Evolutionary conservation across 1,140 invertebrate genomes (phyloP), one percentile per base, ranked within the genome.

Genomic region (Acarapis woodi): DNA sequence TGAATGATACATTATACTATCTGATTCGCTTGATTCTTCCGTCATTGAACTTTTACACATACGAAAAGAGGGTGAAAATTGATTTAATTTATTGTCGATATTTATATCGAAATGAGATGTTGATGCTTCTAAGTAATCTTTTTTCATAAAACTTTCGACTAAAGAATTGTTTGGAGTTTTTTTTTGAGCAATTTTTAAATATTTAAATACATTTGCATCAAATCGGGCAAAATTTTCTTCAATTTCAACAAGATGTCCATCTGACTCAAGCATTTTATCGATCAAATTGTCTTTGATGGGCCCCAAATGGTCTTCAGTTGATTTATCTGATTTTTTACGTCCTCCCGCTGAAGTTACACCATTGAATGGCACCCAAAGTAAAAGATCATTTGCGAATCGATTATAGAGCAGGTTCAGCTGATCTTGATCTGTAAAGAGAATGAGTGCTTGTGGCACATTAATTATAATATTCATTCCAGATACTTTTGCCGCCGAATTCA

Each of bases 331-430:
- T 12, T 16, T 30, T 14, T 15, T 15, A 22, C 23, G 6, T 35
- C 4, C 6, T 26, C 22, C 6, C 4, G 10, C 12, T 32, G 6
- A 12, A 23, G 18, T n/a, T 10, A 3, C 38, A 10, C 8, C 10
- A 34, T 35, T 23, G 3, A 16, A 20, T 22, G 43, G 43, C 8
- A 12, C 28, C 43, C 43, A 44, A 3, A 44, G 20, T 14, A 39
- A 31, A 2, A 46, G 33, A 43, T 46, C 45, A 31, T 42, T 45
- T 4, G 32, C 39, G 20, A 46, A 38, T 10, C 44, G 35, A 29
- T 46, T 46, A 25, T 46, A 46, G 31, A 46, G 29, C 8, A 45
- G 15, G 23, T 46, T 41, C 3, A 46, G 35, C 23, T 39, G 24
- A 18, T 32, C 23, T 19, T 44, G 42, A 24, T 40, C 32, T n/a